Evolutionary conservation across 2,888 invertebrate genomes (phyloP).

Genomic region (Stramonita haemastoma): DNA sequence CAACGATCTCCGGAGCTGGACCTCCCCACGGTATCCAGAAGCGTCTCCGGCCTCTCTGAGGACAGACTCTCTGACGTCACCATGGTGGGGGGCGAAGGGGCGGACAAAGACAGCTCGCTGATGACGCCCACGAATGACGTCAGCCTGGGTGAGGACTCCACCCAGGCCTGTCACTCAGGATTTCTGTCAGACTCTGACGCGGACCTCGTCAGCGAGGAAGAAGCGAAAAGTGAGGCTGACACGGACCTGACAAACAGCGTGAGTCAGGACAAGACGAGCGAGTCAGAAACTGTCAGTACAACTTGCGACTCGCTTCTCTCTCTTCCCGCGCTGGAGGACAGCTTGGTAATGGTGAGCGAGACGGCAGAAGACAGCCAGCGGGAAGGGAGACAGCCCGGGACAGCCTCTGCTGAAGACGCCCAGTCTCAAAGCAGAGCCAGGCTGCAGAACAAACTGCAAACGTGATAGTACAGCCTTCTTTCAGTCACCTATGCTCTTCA

Average conservation of each 20-base stretch:
- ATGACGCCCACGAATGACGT: neutral
- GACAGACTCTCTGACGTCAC: neutral
- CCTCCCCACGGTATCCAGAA: neutral
- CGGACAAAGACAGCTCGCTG: neutral
- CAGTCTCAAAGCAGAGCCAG: no score
- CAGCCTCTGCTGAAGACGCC: neutral
- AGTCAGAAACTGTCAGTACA: neutral
- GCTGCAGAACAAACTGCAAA: no score
- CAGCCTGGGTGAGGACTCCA: neutral
- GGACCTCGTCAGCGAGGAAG: neutral
- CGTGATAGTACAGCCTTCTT: neutral
- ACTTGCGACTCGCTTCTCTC: neutral
- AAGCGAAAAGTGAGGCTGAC: neutral
- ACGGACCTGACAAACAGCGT: neutral
- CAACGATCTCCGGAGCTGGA: neutral
- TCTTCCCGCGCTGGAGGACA: neutral
- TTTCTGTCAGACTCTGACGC: neutral
- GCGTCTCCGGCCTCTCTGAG: no score
- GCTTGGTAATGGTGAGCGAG: neutral
- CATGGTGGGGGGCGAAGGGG: neutral
- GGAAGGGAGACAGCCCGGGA: neutral
- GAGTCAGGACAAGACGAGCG: neutral
- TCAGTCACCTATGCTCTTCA: neutral
- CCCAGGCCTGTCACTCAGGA: neutral
- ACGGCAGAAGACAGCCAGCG: neutral